Percentiles rank a stretch among this genome's conserved stretches.
phyloP scores from a whole-genome alignment of 37 sponge, comb jelly and placozoan genomes.

The Mnemiopsis leidyi region DNA sequence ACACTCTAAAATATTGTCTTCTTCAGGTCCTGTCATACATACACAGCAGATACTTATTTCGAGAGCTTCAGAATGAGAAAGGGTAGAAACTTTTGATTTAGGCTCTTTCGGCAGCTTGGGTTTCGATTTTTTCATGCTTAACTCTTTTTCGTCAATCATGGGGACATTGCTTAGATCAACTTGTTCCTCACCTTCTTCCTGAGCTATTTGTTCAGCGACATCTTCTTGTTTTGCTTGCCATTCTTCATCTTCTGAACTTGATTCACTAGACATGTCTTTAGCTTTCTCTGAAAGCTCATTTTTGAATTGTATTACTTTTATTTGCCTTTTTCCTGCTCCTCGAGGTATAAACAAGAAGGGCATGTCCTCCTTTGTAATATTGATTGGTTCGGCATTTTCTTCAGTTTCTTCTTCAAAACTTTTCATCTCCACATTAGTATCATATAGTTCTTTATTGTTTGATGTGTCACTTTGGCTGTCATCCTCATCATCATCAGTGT shows the following conservation, averaged over 20 bases:
- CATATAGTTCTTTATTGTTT: neutral
- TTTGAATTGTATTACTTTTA: slow-evolving; percentile 17
- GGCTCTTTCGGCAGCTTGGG: neutral
- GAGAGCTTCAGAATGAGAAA: neutral
- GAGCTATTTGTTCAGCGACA: neutral
- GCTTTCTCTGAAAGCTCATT: slow-evolving; percentile 48
- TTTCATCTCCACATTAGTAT: neutral
- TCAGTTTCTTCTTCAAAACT: slow-evolving; percentile 36
- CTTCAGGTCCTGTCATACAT: neutral
- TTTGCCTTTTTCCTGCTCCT: slow-evolving; percentile 29
- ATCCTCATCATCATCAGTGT: slow-evolving; percentile 11
- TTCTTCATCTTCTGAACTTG: slow-evolving; percentile 59
- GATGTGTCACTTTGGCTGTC: neutral
- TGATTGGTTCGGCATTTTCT: neutral
- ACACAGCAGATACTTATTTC: slow-evolving; percentile 56
- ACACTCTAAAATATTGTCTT: slow-evolving; percentile 29
- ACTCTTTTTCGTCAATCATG: neutral
- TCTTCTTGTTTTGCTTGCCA: slow-evolving; percentile 48
- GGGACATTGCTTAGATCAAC: slow-evolving; percentile 23
- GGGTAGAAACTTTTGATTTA: neutral
- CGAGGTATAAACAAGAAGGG: slow-evolving; percentile 18
- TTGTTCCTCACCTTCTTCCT: slow-evolving; percentile 37
- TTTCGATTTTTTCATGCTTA: neutral
- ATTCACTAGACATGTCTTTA: slow-evolving; percentile 34
- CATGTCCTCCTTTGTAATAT: neutral